Base-by-base conservation (phyloP, 2,113 vertebrate genomes). In the Panurus biarmicus region DNA sequence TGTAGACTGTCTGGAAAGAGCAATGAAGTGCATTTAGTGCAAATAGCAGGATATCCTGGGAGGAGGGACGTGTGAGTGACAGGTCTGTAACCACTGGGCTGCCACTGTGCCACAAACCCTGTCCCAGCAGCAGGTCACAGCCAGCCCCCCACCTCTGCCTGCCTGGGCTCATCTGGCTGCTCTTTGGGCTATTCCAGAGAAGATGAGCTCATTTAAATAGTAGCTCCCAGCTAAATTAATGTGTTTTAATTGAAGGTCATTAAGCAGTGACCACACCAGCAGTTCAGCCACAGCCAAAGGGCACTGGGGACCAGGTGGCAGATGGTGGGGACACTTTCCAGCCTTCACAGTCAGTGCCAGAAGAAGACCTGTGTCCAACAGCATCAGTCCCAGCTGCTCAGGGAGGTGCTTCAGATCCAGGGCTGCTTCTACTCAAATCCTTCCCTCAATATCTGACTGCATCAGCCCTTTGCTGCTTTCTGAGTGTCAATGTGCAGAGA, bases 221-320 rank as follows among this genome's bases (percentile, higher is more conserved):
- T 5, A 77, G 60, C 54, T 71, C 38, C 21, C 76, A 17, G 29
- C 50, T 70, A 65, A 89, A 78, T 92, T 62, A 58, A 88, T 67
- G 92, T 66, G 75, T 47, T 93, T 90, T 88, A 71, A 94, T 58
- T 42, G 79, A 80, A 94, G 88, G 88, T 92, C 85, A 67, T 77
- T 70, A 60, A 92, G 71, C 82, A 88, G 60, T 93, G 94, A 77
- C 85, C 92, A 74, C 47, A 77, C 6, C 82, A 96, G 82, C 89
- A 79, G 87, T 66, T 82, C 74, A 82, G 81, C 14, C 67, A 10
- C 53, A 69, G 74, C 71, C 26, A 6, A 29, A 58, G 88, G 92
- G 75, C 92, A 58, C 18, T 9, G 24, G 60, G 67, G 72, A 76
- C 14, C 28, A 38, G 67, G 67, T 87, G 72, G 64, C 95, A 95